Evolutionary conservation across 2,113 vertebrate genomes (phyloP), one percentile per base, ranked within the genome.

Genomic region (Nothoprocta perdicaria): DNA sequence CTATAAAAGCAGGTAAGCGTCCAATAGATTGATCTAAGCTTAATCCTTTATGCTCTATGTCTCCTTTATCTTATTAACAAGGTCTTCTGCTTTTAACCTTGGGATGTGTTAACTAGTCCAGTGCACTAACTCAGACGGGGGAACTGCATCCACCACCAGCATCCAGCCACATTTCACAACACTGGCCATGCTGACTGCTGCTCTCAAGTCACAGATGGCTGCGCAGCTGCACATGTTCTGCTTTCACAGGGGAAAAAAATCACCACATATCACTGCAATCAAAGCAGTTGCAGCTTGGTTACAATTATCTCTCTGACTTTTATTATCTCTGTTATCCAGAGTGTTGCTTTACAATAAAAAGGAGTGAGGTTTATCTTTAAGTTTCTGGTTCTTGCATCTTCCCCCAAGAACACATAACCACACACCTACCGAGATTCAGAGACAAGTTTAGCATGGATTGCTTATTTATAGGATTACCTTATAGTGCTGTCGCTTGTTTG

Each of bases 401-500:
- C 14, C 8, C 19, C 43, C 86, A 46, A 76, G 87, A 82, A 26
- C 63, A 31, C 19, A 90, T 5, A 65, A 71, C n/a, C 24, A 73
- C 17, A 90, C 6, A 88, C 12, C 84, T 6, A 66, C 3, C 63
- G 12, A 58, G 17, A 80, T 12, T 80, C 22, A 65, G 61, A 50
- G 16, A 75, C 14, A 86, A 89, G 43, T 91, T 92, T 12, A 83
- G 84, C 57, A 68, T 46, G 62, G 80, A 95, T 88, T 95, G 93
- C 33, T 46, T 83, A 92, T 90, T 95, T 93, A 90, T 67, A 93
- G 89, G 55, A 92, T 90, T 92, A 95, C 63, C 62, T 88, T 35
- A 58, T 35, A 75, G 46, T 77, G 73, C 85, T 93, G 71, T 43
- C 27, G 57, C 38, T 85, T 22, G 24, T 77, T 80, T 52, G 33